A percentile compares a stretch with the other conserved stretches of the same genome.
Conservation (phyloP, 2,888 invertebrate species). For the Chrysotoxum bicinctum region DNA sequence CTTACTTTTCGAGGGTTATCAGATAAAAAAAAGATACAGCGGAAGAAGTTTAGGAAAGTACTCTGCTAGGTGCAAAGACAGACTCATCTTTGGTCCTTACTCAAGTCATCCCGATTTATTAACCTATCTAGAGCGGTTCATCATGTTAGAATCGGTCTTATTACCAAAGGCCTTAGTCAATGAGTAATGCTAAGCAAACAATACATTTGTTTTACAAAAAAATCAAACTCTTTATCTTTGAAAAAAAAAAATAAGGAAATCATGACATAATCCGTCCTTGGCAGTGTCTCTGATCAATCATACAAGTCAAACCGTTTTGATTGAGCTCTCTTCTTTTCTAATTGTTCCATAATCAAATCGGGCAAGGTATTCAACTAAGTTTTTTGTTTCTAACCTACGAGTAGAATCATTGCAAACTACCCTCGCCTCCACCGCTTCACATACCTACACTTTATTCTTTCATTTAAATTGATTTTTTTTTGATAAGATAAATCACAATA, state of each 20-base stretch:
- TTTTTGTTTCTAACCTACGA: neutral
- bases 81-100: too few relatives aligned
- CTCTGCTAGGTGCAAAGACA: too few relatives aligned
- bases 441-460: neutral
- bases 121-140: too few relatives aligned
- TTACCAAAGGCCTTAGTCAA: too few relatives aligned
- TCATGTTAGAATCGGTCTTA: too few relatives aligned
- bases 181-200: too few relatives aligned
- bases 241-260: too few relatives aligned
- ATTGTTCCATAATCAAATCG: neutral
- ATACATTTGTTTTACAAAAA: too few relatives aligned
- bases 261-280: neutral
- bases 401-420: neutral
- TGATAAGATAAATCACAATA: slow-evolving; percentile 24
- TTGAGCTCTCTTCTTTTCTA: neutral
- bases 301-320: neutral
- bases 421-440: slow-evolving; percentile 4
- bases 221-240: neutral
- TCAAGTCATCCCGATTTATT: too few relatives aligned
- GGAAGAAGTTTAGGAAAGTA: too few relatives aligned
- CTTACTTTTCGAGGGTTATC: too few relatives aligned
- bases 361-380: neutral
- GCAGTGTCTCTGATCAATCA: slow-evolving; percentile 6
- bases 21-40: too few relatives aligned
- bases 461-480: neutral